A percentile compares a stretch with the other conserved stretches of the same genome.
phyloP scores from a whole-genome alignment of 2,888 invertebrate genomes.

The Trichopoda pennipes region DNA sequence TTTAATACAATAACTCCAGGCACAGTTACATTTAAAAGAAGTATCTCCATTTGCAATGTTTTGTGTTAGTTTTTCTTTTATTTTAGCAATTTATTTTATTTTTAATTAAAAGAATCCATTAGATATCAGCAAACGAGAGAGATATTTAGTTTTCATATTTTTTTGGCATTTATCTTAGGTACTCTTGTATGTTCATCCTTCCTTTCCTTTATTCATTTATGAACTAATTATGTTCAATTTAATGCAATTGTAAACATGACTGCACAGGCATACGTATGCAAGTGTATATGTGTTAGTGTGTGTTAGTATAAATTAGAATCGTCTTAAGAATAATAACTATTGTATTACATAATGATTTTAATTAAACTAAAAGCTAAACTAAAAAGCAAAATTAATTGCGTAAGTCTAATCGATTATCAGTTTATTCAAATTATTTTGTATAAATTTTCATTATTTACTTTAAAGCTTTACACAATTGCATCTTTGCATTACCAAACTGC shows the following conservation, averaged over 20 bases:
- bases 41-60: neutral
- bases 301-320: neutral
- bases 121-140: slow-evolving; percentile 15
- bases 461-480: no score
- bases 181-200: slow-evolving; percentile 21
- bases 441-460: no score
- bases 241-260: slow-evolving; percentile 7
- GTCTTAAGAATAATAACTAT: neutral
- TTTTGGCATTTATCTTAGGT: neutral
- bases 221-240: slow-evolving; percentile 53
- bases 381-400: no score
- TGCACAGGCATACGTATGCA: neutral
- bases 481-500: no score
- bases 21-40: slow-evolving; percentile 10
- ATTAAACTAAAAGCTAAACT: no score
- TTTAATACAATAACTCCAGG: slow-evolving; percentile 4
- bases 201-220: slow-evolving; percentile 57
- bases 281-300: neutral
- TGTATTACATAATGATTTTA: no score
- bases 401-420: no score
- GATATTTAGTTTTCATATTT: neutral
- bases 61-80: neutral
- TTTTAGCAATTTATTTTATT: slow-evolving; percentile 9
- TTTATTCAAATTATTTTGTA: no score
- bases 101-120: slow-evolving; percentile 56